phyloP scores from a whole-genome alignment of 2,113 vertebrate genomes.

The Hippotragus niger region DNA sequence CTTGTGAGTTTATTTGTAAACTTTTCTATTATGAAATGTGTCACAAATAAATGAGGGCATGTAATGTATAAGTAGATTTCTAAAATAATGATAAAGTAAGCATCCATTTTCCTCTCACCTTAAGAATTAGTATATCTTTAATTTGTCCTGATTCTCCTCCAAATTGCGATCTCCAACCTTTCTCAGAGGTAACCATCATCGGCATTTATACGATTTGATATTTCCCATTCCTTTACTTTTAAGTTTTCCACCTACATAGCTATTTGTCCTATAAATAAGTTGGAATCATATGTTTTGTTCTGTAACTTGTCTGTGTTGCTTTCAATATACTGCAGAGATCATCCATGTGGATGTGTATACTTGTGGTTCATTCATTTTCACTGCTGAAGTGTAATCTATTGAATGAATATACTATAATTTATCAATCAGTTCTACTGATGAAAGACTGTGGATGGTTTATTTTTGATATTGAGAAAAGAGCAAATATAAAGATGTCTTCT shows the following conservation, averaged over 20 bases:
- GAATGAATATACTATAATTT: neutral
- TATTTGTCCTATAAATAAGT: neutral
- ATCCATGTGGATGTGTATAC: neutral
- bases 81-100: slow-evolving; percentile 8
- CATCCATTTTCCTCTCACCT: neutral
- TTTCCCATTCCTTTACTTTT: neutral
- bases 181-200: neutral
- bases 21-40: neutral
- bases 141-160: neutral
- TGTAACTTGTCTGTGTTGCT: neutral
- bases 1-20: neutral
- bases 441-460: neutral
- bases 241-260: neutral
- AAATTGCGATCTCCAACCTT: neutral
- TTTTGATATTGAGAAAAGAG: neutral
- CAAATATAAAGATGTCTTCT: neutral
- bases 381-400: neutral
- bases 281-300: neutral
- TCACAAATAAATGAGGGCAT: neutral
- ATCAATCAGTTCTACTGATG: neutral
- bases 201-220: neutral
- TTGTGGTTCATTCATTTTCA: neutral
- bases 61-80: neutral
- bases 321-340: neutral
- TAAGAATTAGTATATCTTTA: neutral